phyloP scores from a whole-genome alignment of 1,140 invertebrate species.

The Charaxes varanes region DNA sequence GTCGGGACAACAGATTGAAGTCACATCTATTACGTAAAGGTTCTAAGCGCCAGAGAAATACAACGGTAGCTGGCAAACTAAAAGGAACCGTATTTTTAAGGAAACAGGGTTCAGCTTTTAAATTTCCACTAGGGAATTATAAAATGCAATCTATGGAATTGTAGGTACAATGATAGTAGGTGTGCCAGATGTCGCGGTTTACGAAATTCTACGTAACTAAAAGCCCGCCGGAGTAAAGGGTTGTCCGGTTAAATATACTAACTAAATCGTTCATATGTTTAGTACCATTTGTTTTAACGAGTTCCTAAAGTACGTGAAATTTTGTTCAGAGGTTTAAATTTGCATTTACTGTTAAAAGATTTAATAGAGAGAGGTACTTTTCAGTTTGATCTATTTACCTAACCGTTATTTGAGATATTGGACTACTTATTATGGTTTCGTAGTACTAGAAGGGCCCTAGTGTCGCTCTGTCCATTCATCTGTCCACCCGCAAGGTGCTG shows the following conservation, averaged over 20 bases:
- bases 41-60: slow-evolving; percentile 34
- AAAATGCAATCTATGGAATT: slow-evolving; percentile 44
- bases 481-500: too few species aligned
- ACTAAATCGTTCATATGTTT: slow-evolving; percentile 3
- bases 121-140: slow-evolving; percentile 20
- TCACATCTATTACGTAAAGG: slow-evolving; percentile 30
- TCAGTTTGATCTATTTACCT: too few species aligned
- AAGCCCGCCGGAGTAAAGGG: slow-evolving; percentile 49
- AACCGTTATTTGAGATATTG: too few species aligned
- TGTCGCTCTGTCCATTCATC: too few species aligned
- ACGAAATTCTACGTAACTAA: slow-evolving; percentile 62
- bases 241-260: slow-evolving; percentile 28
- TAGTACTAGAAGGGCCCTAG: too few species aligned
- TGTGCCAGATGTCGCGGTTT: slow-evolving; percentile 66
- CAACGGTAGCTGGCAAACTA: slow-evolving; percentile 1
- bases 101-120: slow-evolving; percentile 16
- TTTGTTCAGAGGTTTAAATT: too few species aligned
- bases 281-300: background rate
- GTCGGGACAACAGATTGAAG: slow-evolving; percentile 65
- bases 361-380: too few species aligned
- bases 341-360: too few species aligned
- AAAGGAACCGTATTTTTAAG: slow-evolving; percentile 12
- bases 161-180: slow-evolving; percentile 40
- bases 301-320: too few species aligned
- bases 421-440: too few species aligned